Percentiles rank a stretch among this genome's conserved stretches.
Evolutionary conservation across 2,888 invertebrate genomes (phyloP).

Genomic region (Andricus curvator): DNA sequence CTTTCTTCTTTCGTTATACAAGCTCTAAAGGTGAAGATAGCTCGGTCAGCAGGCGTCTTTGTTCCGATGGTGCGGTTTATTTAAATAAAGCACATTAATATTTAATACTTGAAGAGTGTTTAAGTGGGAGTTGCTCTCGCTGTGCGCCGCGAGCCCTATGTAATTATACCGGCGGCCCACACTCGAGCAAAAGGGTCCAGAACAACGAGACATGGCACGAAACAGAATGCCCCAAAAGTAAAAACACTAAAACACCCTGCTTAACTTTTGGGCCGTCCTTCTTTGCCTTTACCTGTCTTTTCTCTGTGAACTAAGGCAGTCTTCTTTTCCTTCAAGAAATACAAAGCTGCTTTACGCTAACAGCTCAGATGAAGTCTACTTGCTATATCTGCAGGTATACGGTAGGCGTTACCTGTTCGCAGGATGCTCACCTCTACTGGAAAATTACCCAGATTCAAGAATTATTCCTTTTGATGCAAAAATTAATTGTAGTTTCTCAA

Average conservation of each 20-base stretch:
- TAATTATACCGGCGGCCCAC: conserved; percentile 71
- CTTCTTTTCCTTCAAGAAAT: conserved; percentile 21
- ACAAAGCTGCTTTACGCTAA: conserved; percentile 16
- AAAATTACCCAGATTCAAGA: conserved; percentile 11
- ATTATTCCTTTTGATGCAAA: not conserved
- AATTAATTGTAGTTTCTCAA: not conserved
- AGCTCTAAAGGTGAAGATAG: conserved; percentile 47
- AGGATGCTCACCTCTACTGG: conserved; percentile 13
- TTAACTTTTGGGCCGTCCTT: conserved; percentile 29
- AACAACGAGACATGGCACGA: conserved; percentile 54
- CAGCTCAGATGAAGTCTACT: conserved; percentile 16
- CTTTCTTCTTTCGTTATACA: conserved; percentile 28
- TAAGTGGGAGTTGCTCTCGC: conserved; percentile 72
- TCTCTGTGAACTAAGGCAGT: not conserved
- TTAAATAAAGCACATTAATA: conserved; percentile 74
- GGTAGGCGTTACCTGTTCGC: conserved; percentile 26
- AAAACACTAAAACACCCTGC: conserved; percentile 41
- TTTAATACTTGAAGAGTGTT: conserved; percentile 72
- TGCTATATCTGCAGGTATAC: not conserved
- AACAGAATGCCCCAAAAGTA: conserved; percentile 53
- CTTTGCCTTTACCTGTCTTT: conserved; percentile 32
- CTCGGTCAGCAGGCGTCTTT: conserved; percentile 55
- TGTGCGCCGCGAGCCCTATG: conserved; percentile 67
- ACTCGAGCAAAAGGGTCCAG: conserved; percentile 53
- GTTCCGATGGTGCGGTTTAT: conserved; percentile 67